Conservation (phyloP, 1,140 invertebrate genomes). For the Drosophila biarmipes region DNA sequence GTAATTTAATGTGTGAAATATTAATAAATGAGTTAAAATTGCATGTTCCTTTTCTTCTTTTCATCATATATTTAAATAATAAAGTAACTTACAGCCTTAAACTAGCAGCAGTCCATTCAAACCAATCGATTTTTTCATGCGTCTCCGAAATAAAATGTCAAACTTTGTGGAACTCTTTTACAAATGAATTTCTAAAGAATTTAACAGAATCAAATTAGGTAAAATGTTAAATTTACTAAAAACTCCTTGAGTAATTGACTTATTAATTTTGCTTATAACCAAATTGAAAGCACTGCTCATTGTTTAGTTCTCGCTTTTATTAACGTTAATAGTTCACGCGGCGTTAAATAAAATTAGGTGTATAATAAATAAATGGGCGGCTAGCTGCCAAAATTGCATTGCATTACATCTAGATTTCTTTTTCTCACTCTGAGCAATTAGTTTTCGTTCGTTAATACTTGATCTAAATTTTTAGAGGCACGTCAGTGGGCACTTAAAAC, state of each 20-base stretch:
- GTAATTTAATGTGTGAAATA: too few species aligned
- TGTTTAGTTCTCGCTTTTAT: slow-evolving; percentile 40
- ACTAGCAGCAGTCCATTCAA: background rate
- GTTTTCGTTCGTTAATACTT: slow-evolving; percentile 54
- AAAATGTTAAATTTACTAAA: too few species aligned
- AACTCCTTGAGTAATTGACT: too few species aligned
- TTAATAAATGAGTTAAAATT: too few species aligned
- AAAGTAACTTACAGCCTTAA: too few species aligned
- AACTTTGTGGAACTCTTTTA: background rate
- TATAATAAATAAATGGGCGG: slow-evolving; percentile 62
- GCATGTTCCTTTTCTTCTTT: background rate
- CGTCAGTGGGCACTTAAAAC: slow-evolving; percentile 50
- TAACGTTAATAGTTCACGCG: slow-evolving; percentile 49
- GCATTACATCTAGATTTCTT: slow-evolving; percentile 48
- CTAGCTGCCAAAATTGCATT: slow-evolving; percentile 75
- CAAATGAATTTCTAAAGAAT: background rate
- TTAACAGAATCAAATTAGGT: background rate
- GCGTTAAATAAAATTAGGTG: slow-evolving; percentile 54
- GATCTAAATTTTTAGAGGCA: slow-evolving; percentile 41
- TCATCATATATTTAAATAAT: background rate
- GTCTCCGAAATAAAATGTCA: background rate
- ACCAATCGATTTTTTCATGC: background rate
- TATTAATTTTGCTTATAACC: background rate
- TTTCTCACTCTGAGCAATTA: slow-evolving; percentile 28
- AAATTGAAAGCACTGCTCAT: slow-evolving; percentile 1